Conservation (phyloP, 2,888 invertebrate genomes). For the Argynnis bischoffii region DNA sequence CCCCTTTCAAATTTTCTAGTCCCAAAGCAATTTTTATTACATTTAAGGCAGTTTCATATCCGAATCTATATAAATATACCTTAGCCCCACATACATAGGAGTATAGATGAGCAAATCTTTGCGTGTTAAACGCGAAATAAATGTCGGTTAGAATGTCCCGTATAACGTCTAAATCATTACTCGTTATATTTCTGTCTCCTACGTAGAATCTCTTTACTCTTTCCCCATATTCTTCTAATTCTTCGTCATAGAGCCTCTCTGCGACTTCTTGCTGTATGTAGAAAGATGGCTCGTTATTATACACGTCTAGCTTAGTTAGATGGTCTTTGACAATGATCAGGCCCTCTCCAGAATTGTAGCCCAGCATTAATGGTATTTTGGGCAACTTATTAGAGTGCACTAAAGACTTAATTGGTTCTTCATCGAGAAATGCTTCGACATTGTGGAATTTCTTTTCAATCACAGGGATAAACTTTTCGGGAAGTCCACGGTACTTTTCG, state of each 20-base stretch:
- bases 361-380: constrained; percentile 57
- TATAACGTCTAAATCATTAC: constrained; percentile 46
- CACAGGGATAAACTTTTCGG: constrained; percentile 58
- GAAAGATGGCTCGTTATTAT: constrained; percentile 52
- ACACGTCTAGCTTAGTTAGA: constrained; percentile 46
- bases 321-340: constrained; percentile 48
- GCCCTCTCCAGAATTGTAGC: constrained; percentile 62
- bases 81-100: constrained; percentile 42
- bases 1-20: constrained; percentile 53
- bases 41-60: constrained; percentile 60
- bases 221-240: constrained; percentile 51
- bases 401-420: constrained; percentile 52
- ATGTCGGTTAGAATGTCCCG: constrained; percentile 53
- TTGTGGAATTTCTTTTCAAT: constrained; percentile 56
- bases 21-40: constrained; percentile 48
- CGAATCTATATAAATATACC: constrained; percentile 59
- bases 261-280: constrained; percentile 56
- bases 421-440: constrained; percentile 53
- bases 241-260: constrained; percentile 43
- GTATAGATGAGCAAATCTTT: constrained; percentile 56
- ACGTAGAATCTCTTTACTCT: constrained; percentile 56
- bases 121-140: constrained; percentile 53
- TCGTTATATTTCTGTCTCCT: constrained; percentile 46
- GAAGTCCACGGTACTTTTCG: constrained; percentile 54
- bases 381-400: constrained; percentile 47